Evolutionary conservation across 2,888 invertebrate genomes (phyloP).

Genomic region (Sympetrum striolatum): DNA sequence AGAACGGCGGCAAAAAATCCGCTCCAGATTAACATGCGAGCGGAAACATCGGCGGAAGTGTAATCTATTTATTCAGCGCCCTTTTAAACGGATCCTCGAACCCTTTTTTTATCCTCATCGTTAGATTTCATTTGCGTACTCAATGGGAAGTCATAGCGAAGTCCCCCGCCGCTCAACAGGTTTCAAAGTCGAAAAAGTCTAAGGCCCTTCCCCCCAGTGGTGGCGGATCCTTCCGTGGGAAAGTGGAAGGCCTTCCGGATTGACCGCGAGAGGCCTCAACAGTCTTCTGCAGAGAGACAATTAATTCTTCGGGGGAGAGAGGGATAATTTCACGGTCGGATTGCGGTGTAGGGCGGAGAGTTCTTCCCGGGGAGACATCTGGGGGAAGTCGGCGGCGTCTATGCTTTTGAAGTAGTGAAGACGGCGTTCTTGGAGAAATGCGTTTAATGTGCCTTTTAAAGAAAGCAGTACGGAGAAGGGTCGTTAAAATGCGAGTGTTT

Average conservation of each 20-base stretch:
- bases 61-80: too few species aligned
- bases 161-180: not conserved
- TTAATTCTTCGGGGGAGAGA: too few species aligned
- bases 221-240: not conserved
- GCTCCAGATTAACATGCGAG: too few species aligned
- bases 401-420: not conserved
- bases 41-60: too few species aligned
- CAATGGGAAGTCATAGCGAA: not conserved
- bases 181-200: not conserved
- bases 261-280: not conserved
- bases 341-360: not conserved
- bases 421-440: not conserved
- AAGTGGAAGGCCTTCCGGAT: not conserved
- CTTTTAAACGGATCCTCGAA: too few species aligned
- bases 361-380: not conserved
- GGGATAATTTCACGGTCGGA: not conserved
- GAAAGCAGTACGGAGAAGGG: too few species aligned
- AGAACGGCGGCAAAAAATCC: too few species aligned
- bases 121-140: not conserved
- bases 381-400: not conserved
- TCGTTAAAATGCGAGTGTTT: too few species aligned
- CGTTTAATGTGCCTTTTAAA: too few species aligned
- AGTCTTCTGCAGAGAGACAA: not conserved
- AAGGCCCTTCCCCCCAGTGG: not conserved
- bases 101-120: too few species aligned